Percentiles rank a stretch among this genome's conserved stretches.
Evolutionary conservation across 2,888 invertebrate genomes (phyloP).

Genomic region (Drosophila neotestacea): DNA sequence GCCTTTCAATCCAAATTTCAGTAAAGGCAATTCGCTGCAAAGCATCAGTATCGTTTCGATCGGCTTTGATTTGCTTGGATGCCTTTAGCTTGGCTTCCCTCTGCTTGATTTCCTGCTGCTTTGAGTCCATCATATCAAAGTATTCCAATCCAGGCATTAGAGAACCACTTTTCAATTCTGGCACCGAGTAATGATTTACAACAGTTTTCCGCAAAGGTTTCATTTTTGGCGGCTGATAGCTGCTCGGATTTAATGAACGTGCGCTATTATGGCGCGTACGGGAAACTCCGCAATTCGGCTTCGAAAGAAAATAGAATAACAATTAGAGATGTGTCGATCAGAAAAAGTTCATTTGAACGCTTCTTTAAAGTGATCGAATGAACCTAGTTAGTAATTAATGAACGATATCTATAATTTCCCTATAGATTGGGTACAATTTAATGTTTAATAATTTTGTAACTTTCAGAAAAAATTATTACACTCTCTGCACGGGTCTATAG

Average conservation of each 20-base stretch:
- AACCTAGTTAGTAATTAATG: no score
- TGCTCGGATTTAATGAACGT: neutral
- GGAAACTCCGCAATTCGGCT: neutral
- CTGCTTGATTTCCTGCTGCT: neutral
- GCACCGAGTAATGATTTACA: slow-evolving; percentile 20
- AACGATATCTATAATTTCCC: no score
- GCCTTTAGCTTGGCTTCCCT: neutral
- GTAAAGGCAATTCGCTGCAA: slow-evolving; percentile 49
- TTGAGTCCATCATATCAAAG: slow-evolving; percentile 26
- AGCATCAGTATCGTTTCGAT: neutral
- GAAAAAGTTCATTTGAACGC: no score
- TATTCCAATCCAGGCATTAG: slow-evolving; percentile 22
- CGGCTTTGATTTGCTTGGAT: neutral
- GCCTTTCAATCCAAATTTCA: slow-evolving; percentile 53
- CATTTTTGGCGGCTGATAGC: neutral
- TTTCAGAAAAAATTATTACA: no score
- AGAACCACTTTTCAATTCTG: neutral
- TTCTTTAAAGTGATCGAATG: no score
- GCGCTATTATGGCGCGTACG: slow-evolving; percentile 1
- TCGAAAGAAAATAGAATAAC: neutral
- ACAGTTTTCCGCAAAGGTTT: neutral
- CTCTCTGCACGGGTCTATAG: no score
- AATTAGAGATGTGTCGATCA: no score
- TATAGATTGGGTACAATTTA: no score
- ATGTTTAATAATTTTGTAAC: no score